Evolutionary conservation across 2,888 invertebrate genomes (phyloP).

Genomic region (Chydorus sphaericus): DNA sequence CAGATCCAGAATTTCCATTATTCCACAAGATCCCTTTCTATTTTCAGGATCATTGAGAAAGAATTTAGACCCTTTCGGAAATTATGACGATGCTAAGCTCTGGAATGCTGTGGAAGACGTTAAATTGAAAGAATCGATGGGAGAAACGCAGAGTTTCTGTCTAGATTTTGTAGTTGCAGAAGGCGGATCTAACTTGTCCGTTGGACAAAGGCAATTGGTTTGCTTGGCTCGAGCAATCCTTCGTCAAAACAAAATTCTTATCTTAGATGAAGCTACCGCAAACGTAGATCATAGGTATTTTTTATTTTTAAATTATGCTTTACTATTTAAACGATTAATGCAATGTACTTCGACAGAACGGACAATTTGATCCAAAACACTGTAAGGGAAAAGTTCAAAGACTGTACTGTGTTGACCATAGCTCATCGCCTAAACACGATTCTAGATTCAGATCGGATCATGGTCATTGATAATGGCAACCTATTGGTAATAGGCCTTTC

Average conservation of each 20-base stretch:
- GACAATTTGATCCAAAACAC: slow-evolving; percentile 13
- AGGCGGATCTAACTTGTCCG: slow-evolving; percentile 67
- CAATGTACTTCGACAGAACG: slow-evolving; percentile 12
- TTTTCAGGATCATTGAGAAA: slow-evolving; percentile 76
- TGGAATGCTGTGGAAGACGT: slow-evolving; percentile 72
- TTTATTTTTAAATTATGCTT: background rate
- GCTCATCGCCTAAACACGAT: slow-evolving; percentile 16
- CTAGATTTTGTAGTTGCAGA: slow-evolving; percentile 34
- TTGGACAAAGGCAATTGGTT: slow-evolving; percentile 78
- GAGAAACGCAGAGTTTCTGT: slow-evolving; percentile 23
- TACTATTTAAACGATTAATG: background rate
- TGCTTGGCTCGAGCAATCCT: slow-evolving; percentile 79
- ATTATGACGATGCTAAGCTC: slow-evolving; percentile 56
- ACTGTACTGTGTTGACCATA: slow-evolving; percentile 14
- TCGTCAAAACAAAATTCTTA: slow-evolving; percentile 63
- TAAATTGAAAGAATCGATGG: slow-evolving; percentile 21
- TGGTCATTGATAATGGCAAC: slow-evolving; percentile 17
- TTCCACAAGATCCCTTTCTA: slow-evolving; percentile 80
- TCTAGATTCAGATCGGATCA: slow-evolving; percentile 13
- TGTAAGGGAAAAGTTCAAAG: slow-evolving; percentile 9
- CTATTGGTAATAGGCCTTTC: slow-evolving; percentile 16
- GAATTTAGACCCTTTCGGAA: slow-evolving; percentile 78
- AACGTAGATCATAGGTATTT: slow-evolving; percentile 79
- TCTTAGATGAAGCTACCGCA: slow-evolving; percentile 88
- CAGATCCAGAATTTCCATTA: slow-evolving; percentile 69